phyloP scores from a whole-genome alignment of 2,113 vertebrate species.

The Odocoileus hemionus region DNA sequence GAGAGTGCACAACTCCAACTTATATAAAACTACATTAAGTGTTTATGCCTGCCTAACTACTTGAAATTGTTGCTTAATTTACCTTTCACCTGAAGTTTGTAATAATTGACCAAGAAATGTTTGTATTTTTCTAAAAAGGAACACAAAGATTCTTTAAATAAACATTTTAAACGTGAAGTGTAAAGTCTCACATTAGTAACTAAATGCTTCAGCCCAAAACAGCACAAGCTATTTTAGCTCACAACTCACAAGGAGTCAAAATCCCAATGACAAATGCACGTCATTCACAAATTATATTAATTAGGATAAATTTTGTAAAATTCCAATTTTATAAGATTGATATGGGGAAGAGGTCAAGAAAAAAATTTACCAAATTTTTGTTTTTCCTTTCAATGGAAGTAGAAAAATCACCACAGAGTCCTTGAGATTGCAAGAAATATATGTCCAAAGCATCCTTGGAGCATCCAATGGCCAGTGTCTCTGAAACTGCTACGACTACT shows the following conservation, averaged over 20 bases:
- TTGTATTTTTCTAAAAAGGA: conserved; percentile 30
- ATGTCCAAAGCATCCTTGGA: background rate
- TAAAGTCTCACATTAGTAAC: background rate
- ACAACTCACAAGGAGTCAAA: background rate
- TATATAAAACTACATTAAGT: conserved; percentile 43
- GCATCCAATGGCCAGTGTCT: background rate
- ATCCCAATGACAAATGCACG: background rate
- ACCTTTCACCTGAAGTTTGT: background rate
- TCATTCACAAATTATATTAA: background rate
- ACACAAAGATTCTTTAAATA: background rate
- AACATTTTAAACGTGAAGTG: background rate
- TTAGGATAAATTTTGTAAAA: background rate
- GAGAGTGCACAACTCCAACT: background rate
- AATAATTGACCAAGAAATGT: background rate
- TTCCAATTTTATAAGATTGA: background rate
- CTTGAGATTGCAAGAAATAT: background rate
- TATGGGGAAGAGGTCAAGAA: background rate
- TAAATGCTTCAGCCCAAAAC: background rate
- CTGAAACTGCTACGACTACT: background rate
- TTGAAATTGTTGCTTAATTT: conserved; percentile 16
- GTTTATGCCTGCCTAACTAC: background rate
- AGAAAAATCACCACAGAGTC: background rate
- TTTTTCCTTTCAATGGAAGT: background rate
- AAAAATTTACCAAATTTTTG: background rate
- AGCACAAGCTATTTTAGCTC: background rate